phyloP scores from a whole-genome alignment of 1,140 invertebrate species.

The Globodera rostochiensis region DNA sequence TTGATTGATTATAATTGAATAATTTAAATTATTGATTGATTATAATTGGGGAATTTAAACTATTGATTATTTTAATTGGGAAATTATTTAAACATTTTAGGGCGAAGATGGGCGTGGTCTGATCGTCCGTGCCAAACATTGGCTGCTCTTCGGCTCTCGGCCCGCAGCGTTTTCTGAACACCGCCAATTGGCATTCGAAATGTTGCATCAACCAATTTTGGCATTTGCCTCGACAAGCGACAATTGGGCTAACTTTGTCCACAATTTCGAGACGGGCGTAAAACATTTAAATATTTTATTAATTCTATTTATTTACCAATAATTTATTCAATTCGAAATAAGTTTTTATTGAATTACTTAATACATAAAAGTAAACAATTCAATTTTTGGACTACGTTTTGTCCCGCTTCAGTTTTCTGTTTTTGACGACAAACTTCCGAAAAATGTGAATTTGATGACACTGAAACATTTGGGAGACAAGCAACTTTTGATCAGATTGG shows the following conservation, averaged over 20 bases:
- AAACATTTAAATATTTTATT: background rate
- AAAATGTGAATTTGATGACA: conserved; percentile 83
- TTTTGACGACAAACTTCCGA: conserved; percentile 71
- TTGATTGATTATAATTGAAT: background rate
- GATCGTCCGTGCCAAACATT: conserved; percentile 77
- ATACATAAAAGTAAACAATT: background rate
- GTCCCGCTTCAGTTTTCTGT: conserved; percentile 50
- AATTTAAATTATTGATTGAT: background rate
- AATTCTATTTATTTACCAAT: background rate
- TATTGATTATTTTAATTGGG: background rate
- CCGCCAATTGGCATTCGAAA: conserved; percentile 42
- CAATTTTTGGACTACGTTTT: background rate
- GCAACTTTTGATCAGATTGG: conserved; percentile 78
- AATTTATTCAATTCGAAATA: too few species aligned
- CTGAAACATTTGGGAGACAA: conserved; percentile 79
- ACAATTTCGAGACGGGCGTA: conserved; percentile 31
- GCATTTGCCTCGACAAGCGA: conserved; percentile 39
- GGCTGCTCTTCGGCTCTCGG: conserved; percentile 38
- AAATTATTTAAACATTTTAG: conserved; percentile 1
- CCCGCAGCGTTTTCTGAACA: conserved; percentile 1
- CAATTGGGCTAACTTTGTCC: conserved; percentile 14
- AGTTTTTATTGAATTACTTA: background rate
- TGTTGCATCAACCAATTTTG: conserved; percentile 55
- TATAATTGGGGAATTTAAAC: background rate
- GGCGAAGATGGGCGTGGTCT: conserved; percentile 72